phyloP scores from a whole-genome alignment of 2,888 invertebrate species.

The Charanyca ferruginea region DNA sequence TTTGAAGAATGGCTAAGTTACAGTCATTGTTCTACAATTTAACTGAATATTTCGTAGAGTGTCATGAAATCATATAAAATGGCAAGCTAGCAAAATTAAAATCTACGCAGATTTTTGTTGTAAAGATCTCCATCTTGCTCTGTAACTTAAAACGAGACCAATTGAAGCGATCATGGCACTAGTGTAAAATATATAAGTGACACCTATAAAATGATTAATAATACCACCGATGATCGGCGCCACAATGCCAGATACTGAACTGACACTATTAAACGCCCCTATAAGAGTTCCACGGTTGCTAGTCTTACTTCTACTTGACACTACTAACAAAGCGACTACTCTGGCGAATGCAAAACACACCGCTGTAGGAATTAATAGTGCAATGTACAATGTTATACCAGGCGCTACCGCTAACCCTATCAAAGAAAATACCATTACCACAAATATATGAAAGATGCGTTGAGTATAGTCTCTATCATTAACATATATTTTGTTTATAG shows the following conservation, averaged over 20 bases:
- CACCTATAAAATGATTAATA: slow-evolving; percentile 85
- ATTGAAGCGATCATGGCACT: slow-evolving; percentile 75
- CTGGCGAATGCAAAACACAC: slow-evolving; percentile 84
- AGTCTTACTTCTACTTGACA: slow-evolving; percentile 83
- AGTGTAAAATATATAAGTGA: slow-evolving; percentile 76
- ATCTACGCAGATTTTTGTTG: slow-evolving; percentile 63
- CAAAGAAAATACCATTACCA: slow-evolving; percentile 80
- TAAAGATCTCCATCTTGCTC: slow-evolving; percentile 59
- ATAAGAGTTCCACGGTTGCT: slow-evolving; percentile 90
- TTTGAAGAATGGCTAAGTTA: not conserved
- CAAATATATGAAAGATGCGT: slow-evolving; percentile 85
- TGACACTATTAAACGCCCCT: slow-evolving; percentile 90
- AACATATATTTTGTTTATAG: slow-evolving; percentile 83
- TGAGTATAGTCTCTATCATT: slow-evolving; percentile 79
- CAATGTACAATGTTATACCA: slow-evolving; percentile 78
- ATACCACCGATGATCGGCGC: slow-evolving; percentile 89
- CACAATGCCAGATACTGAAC: slow-evolving; percentile 89
- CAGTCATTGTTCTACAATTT: too few relatives aligned
- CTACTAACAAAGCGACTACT: slow-evolving; percentile 86
- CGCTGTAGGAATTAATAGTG: slow-evolving; percentile 86
- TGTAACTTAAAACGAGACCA: slow-evolving; percentile 77
- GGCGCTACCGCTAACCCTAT: slow-evolving; percentile 81
- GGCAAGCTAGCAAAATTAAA: not conserved
- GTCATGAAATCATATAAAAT: not conserved
- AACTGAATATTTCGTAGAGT: too few relatives aligned